Conservation (phyloP, 2,888 invertebrate species). For the Acrocera orbiculus region DNA sequence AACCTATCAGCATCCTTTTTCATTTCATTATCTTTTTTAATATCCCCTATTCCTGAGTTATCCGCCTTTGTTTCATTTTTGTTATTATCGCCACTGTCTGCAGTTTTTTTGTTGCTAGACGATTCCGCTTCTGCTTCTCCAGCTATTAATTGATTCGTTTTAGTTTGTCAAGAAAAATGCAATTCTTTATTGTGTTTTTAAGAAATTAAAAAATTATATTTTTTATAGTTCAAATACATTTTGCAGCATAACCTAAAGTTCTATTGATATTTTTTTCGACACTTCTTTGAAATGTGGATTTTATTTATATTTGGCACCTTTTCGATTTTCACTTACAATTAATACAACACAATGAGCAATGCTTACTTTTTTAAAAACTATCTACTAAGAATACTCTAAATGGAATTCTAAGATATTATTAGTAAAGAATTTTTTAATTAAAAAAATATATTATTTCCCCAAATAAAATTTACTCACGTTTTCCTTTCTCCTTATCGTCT, state of each 20-base stretch:
- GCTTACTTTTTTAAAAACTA: no score
- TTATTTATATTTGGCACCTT: no score
- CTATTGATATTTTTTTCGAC: no score
- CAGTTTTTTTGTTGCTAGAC: no score
- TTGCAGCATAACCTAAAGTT: no score
- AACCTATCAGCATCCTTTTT: conserved; percentile 38
- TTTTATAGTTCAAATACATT: no score
- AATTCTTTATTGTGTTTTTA: background rate
- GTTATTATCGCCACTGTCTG: conserved; percentile 11
- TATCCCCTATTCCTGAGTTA: conserved; percentile 31
- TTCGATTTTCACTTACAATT: no score
- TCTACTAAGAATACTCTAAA: no score
- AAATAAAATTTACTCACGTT: conserved; percentile 31
- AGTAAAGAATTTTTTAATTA: no score
- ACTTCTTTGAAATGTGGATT: no score
- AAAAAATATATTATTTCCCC: background rate
- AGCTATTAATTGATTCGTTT: background rate
- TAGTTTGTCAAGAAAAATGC: background rate
- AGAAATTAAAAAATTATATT: background rate
- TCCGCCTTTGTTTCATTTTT: conserved; percentile 26
- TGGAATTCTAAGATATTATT: no score
- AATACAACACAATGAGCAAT: no score
- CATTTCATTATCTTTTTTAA: conserved; percentile 35
- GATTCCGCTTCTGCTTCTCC: conserved; percentile 11
- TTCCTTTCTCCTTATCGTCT: conserved; percentile 39